Base-by-base conservation (phyloP, 1,140 invertebrate genomes). In the Rhynchophorus ferrugineus region DNA sequence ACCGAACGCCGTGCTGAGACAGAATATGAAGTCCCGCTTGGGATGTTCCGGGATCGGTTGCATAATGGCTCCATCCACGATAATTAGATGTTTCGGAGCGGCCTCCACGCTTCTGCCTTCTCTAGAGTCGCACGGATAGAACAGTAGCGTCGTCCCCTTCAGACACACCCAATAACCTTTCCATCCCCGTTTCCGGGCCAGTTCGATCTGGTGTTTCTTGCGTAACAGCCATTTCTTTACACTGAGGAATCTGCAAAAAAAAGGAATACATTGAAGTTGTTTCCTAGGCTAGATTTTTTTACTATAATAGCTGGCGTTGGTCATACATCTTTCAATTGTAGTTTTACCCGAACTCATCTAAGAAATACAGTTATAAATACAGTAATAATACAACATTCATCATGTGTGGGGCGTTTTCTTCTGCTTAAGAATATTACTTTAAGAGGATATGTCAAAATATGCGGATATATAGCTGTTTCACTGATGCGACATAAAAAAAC, bases 131-230 rank as follows among this genome's bases (percentile, higher is more conserved):
- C 93, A 95, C 1, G 92, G 91, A 73, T 96, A 97, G 73, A 98
- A 98, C 17, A 97, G 80, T 16, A 98, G 78, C 14, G 93, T 96
- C 9, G 94, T 97, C 49, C 95, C 95, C 71, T 97, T 97, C 44
- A 98, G 76, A 72, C 92, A 95, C 8, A 97, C 93, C 93, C 94
- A 98, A 72, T 98, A 98, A 41, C 91, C 90, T 73, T 96, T 96
- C 95, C 95, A 98, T 51, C 91, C 92, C 34, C 94, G 80, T 70
- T 95, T 94, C 14, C 92, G 79, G 2, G 94, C 94, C 68, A 97
- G 73, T 70, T 98, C 94, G 58, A 97, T 90, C 73, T 96, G 92
- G 71, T 94, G 90, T 71, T 95, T 95, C 73, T 95, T 95, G 56
- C 94, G 83, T 54, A 97, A 75, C 59, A 98, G 74, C 95, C 95